Evolutionary conservation across 2,113 vertebrate species (phyloP).

Genomic region (Nymphicus hollandicus): DNA sequence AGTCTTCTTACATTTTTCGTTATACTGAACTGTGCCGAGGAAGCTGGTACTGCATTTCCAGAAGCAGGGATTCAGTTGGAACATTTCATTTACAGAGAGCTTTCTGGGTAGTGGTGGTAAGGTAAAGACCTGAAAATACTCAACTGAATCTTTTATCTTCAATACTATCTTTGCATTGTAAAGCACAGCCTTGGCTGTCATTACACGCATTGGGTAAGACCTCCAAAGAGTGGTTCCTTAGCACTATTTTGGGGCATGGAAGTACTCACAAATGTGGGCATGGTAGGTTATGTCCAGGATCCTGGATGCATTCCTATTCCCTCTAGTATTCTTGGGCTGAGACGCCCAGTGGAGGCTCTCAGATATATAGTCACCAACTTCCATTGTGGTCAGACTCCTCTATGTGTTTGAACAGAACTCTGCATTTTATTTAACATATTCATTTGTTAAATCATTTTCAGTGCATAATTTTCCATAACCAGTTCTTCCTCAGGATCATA

Average conservation of each 20-base stretch:
- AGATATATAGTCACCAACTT: neutral
- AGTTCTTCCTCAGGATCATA: neutral
- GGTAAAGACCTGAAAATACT: neutral
- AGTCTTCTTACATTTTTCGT: slow-evolving; percentile 22
- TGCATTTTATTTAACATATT: neutral
- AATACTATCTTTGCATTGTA: neutral
- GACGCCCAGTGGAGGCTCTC: neutral
- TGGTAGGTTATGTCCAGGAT: neutral
- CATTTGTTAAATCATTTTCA: neutral
- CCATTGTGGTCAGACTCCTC: neutral
- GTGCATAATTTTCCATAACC: neutral
- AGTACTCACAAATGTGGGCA: neutral
- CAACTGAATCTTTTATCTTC: neutral
- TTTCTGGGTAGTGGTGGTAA: neutral
- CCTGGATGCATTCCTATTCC: neutral
- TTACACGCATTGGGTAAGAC: fast-evolving
- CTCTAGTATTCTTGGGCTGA: neutral
- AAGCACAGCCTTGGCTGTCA: neutral
- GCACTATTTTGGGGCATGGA: neutral
- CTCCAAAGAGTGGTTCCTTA: neutral
- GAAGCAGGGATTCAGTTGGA: neutral
- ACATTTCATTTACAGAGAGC: neutral
- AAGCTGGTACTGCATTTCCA: slow-evolving; percentile 9
- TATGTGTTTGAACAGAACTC: neutral
- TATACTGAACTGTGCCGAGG: neutral